These are phyloP conservation scores for Acanthopagrus latus DNA, from an alignment of 2,797 vertebrate species.

Conservation along the genomic window DNA sequence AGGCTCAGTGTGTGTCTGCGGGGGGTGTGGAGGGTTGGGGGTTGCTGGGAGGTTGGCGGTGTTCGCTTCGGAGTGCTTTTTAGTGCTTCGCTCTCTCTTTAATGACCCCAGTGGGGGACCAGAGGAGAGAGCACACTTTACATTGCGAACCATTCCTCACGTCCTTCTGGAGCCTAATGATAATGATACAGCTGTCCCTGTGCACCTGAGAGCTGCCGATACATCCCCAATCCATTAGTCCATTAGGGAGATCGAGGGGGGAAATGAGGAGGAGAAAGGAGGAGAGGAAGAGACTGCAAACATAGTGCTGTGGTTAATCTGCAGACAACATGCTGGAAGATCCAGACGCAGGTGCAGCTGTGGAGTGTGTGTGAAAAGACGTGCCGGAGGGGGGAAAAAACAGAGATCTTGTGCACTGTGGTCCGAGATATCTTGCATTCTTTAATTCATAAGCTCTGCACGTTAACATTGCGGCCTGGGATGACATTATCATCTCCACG, in stretches of 20 bases:
- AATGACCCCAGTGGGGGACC: conserved; percentile 65
- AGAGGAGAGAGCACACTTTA: conserved; percentile 53
- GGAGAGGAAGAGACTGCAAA: conserved; percentile 20
- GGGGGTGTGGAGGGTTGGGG: conserved; percentile 5
- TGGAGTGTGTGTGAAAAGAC: conserved; percentile 17
- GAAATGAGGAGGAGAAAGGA: conserved; percentile 6
- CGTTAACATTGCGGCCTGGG: conserved; percentile 29
- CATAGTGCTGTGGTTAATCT: conserved; percentile 19
- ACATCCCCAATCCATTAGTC: conserved; percentile 59
- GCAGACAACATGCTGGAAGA: conserved; percentile 23
- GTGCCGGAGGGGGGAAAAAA: neutral
- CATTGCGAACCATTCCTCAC: conserved; percentile 62
- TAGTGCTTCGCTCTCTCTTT: conserved; percentile 55
- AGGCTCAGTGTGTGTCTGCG: conserved; percentile 57
- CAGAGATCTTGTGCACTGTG: neutral
- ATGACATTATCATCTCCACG: conserved; percentile 27
- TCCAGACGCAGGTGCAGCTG: conserved; percentile 21
- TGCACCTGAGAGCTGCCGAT: conserved; percentile 58
- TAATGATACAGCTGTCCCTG: conserved; percentile 66
- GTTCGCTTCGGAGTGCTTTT: conserved; percentile 66
- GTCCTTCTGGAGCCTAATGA: conserved; percentile 69
- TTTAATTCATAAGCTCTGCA: conserved; percentile 36
- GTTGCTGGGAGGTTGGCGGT: conserved; percentile 24
- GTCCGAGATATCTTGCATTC: conserved; percentile 20
- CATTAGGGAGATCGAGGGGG: conserved; percentile 54